Evolutionary conservation across 2,113 vertebrate genomes (phyloP).

Genomic region (Boleophthalmus pectinirostris): DNA sequence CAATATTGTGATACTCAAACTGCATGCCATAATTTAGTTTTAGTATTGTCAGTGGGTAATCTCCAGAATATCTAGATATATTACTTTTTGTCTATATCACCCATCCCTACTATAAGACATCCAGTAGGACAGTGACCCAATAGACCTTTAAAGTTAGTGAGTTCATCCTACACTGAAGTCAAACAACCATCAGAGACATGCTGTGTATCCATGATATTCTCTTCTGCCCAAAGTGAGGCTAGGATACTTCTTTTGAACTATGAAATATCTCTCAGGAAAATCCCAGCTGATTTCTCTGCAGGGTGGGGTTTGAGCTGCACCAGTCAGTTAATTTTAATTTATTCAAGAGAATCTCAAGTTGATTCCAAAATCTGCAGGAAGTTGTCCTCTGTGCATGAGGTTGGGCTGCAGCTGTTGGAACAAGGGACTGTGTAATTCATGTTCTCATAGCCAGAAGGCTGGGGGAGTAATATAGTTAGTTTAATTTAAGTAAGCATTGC

Average conservation of each 20-base stretch:
- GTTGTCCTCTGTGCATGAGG: neutral
- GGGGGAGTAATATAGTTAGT: neutral
- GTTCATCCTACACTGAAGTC: neutral
- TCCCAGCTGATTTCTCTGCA: constrained; percentile 12
- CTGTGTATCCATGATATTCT: constrained; percentile 5
- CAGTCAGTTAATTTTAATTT: constrained; percentile 18
- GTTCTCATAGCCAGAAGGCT: neutral
- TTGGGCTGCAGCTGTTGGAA: neutral
- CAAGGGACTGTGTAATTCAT: neutral
- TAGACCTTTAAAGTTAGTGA: neutral
- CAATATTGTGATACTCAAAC: too few relatives aligned
- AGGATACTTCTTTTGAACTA: constrained; percentile 15
- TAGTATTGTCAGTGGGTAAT: too few relatives aligned
- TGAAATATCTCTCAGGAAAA: constrained; percentile 1
- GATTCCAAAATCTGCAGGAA: constrained; percentile 2
- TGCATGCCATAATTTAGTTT: too few relatives aligned
- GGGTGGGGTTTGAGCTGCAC: neutral
- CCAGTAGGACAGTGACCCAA: neutral
- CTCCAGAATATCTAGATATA: too few relatives aligned
- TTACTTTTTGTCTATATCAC: neutral
- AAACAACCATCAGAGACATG: neutral
- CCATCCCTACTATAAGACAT: neutral
- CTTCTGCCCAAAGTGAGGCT: neutral
- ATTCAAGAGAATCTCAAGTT: constrained; percentile 4
- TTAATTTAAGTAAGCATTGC: neutral